Evolutionary conservation across 2,888 invertebrate species (phyloP).

Genomic region (Nomada lathburiana): DNA sequence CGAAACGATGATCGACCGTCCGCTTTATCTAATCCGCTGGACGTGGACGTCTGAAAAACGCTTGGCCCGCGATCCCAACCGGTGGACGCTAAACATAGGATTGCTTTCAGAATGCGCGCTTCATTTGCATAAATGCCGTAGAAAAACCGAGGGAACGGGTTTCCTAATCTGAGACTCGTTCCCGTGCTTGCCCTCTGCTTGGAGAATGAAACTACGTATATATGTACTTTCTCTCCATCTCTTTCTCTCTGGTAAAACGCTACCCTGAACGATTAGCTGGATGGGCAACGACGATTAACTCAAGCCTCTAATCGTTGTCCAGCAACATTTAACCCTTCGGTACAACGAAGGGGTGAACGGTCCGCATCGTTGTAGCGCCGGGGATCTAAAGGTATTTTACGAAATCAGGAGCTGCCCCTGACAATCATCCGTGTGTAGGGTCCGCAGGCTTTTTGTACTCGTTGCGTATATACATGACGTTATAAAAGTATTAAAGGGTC

Average conservation of each 20-base stretch:
- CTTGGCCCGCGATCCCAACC: conserved; percentile 15
- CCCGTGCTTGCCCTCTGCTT: conserved; percentile 30
- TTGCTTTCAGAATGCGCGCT: conserved; percentile 55
- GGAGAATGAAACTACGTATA: conserved; percentile 19
- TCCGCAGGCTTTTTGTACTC: conserved; percentile 35
- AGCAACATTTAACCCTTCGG: conserved; percentile 22
- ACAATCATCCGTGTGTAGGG: conserved; percentile 11
- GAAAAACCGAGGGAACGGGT: conserved; percentile 56
- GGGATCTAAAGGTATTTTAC: conserved; percentile 44
- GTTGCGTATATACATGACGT: conserved; percentile 40
- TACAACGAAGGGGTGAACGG: conserved; percentile 3
- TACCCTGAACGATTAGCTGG: conserved; percentile 35
- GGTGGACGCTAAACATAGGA: conserved; percentile 55
- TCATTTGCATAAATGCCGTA: conserved; percentile 60
- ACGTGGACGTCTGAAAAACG: conserved; percentile 33
- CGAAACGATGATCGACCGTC: conserved; percentile 22
- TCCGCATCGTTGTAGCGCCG: conserved; percentile 4
- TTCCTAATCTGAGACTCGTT: conserved; percentile 57
- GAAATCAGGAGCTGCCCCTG: conserved; percentile 53
- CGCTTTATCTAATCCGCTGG: conserved; percentile 43
- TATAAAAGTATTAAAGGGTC: conserved; percentile 64
- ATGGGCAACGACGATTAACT: conserved; percentile 42
- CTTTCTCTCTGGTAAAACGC: conserved; percentile 13
- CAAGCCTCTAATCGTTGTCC: conserved; percentile 14
- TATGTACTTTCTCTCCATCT: background rate